phyloP scores from a whole-genome alignment of 2,888 invertebrate genomes.

The Lycocerus yunnanus region DNA sequence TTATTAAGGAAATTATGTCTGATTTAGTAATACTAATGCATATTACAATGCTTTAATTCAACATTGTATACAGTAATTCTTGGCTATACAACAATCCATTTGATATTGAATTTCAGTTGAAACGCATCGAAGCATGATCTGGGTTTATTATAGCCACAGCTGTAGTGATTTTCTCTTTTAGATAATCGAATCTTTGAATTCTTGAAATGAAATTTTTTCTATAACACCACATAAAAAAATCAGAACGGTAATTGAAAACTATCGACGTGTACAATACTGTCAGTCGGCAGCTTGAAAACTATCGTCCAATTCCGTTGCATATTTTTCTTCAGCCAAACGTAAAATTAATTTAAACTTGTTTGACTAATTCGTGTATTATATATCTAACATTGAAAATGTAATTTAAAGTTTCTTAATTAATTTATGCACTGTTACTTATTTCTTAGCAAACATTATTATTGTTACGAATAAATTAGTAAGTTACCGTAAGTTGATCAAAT shows the following conservation, averaged over 20 bases:
- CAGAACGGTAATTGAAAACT: not conserved
- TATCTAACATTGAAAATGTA: not conserved
- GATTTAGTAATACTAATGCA: not conserved
- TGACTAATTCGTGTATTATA: not conserved
- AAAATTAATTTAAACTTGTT: not conserved
- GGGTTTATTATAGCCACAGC: constrained; percentile 3
- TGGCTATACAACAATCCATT: not conserved
- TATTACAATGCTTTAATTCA: not conserved
- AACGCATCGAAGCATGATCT: not conserved
- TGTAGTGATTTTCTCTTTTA: constrained; percentile 1
- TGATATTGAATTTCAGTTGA: constrained; percentile 2
- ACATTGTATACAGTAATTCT: not conserved
- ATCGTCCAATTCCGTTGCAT: not conserved
- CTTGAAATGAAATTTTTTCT: not conserved
- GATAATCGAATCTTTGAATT: not conserved
- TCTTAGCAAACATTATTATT: not conserved
- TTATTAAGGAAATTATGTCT: not conserved
- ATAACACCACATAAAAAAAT: not conserved
- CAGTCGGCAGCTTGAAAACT: not conserved
- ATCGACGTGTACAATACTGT: not conserved
- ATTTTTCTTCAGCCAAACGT: not conserved
- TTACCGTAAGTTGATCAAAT: not conserved
- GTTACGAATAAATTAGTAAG: not conserved
- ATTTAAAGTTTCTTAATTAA: not conserved
- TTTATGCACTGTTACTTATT: not conserved